These are phyloP conservation scores for Sinodicranocentrus sp. DNA, from an alignment of 2,888 invertebrate species.

Conservation along the genomic window DNA sequence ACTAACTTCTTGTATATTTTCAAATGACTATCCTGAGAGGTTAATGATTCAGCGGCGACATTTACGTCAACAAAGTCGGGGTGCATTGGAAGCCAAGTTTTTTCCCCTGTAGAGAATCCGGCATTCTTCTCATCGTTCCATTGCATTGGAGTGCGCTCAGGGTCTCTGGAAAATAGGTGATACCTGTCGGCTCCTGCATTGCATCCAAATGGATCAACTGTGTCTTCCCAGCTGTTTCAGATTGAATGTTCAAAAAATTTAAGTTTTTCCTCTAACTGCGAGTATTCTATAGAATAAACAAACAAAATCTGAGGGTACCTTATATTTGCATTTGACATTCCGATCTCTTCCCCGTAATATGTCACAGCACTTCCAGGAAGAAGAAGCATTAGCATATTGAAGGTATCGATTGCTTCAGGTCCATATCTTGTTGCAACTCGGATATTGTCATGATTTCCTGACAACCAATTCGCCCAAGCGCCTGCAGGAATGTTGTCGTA, in stretches of 20 bases:
- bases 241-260: no score
- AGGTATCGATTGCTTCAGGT: conserved; percentile 78
- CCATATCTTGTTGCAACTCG: conserved; percentile 37
- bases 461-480: conserved; percentile 78
- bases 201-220: conserved; percentile 54
- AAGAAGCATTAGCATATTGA: conserved; percentile 81
- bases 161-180: conserved; percentile 57
- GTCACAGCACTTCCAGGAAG: conserved; percentile 81
- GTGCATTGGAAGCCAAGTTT: conserved; percentile 76
- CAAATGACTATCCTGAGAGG: conserved; percentile 75
- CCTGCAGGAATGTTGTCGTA: conserved; percentile 77
- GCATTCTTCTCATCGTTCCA: conserved; percentile 50
- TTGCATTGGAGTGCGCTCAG: conserved; percentile 22
- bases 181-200: conserved; percentile 62
- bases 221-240: conserved; percentile 63
- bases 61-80: conserved; percentile 77
- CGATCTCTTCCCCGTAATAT: conserved; percentile 82
- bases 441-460: conserved; percentile 75
- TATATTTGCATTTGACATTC: conserved; percentile 78
- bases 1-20: conserved; percentile 75
- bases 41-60: conserved; percentile 75
- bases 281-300: no score
- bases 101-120: conserved; percentile 68
- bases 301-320: no score
- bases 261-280: no score